Evolutionary conservation across 2,113 vertebrate species (phyloP).

Genomic region (Porphyrio hochstetteri): DNA sequence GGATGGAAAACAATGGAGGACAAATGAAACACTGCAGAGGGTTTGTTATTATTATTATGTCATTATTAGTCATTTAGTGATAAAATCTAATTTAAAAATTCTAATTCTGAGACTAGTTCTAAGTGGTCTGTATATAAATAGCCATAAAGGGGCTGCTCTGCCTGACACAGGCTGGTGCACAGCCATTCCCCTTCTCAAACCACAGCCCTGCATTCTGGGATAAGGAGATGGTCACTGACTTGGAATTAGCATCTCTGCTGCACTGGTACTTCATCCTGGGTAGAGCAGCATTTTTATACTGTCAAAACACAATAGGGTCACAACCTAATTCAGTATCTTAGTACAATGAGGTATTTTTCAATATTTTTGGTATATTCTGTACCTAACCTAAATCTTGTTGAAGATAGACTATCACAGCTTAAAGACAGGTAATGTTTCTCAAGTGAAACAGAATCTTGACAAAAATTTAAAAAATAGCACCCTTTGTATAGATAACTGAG

Average conservation of each 20-base stretch:
- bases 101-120: not conserved
- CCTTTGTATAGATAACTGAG: not conserved
- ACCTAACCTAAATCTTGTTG: not conserved
- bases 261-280: not conserved
- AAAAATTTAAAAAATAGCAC: not conserved
- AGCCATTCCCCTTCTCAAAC: not conserved
- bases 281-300: not conserved
- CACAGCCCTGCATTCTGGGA: not conserved
- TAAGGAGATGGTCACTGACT: not conserved
- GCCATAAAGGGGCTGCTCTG: not conserved
- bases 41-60: not conserved
- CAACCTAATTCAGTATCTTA: not conserved
- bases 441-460: not conserved
- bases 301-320: not conserved
- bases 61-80: not conserved
- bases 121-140: not conserved
- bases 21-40: not conserved
- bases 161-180: accelerated
- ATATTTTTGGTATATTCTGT: not conserved
- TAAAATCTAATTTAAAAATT: slow-evolving; percentile 11
- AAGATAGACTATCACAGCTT: not conserved
- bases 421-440: not conserved
- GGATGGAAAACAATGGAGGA: not conserved
- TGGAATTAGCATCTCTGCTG: not conserved
- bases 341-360: not conserved